Conservation (phyloP, 2,888 invertebrate species). For the Lepidocyrtoides sp. region DNA sequence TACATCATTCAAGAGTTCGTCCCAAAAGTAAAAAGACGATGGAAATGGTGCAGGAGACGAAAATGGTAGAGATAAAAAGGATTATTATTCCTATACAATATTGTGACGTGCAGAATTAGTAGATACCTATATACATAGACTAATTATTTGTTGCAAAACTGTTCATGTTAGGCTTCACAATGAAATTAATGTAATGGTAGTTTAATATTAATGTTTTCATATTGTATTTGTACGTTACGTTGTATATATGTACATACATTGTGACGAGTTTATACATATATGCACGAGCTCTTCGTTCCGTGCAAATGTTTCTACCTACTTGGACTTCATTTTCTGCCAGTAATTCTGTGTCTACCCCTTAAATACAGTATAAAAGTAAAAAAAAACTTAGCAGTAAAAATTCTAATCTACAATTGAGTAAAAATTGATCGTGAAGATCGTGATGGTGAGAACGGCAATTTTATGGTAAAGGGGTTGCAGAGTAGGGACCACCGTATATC, state of each 20-base stretch:
- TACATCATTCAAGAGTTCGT: not conserved
- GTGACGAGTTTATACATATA: not conserved
- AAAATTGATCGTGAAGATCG: conserved; percentile 63
- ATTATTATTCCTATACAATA: not conserved
- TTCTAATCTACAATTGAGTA: conserved; percentile 25
- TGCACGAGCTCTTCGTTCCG: not conserved
- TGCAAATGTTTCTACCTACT: not conserved
- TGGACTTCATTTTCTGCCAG: not conserved
- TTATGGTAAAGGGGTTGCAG: conserved; percentile 58
- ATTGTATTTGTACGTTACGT: not conserved
- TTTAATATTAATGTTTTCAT: not conserved
- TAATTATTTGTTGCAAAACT: not conserved
- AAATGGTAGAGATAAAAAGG: not conserved
- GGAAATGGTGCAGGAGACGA: not conserved
- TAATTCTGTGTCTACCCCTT: not conserved
- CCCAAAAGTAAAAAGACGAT: not conserved
- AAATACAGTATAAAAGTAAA: not conserved
- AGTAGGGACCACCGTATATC: conserved; percentile 38
- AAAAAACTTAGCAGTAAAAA: not conserved
- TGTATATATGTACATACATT: not conserved
- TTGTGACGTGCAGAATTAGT: not conserved
- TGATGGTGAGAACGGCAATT: conserved; percentile 63
- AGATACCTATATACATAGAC: not conserved
- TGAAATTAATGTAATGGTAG: not conserved
- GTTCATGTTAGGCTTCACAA: not conserved